These are phyloP conservation scores for Leguminivora glycinivorella DNA, from an alignment of 1,140 invertebrate genomes.

Conservation along the genomic window DNA sequence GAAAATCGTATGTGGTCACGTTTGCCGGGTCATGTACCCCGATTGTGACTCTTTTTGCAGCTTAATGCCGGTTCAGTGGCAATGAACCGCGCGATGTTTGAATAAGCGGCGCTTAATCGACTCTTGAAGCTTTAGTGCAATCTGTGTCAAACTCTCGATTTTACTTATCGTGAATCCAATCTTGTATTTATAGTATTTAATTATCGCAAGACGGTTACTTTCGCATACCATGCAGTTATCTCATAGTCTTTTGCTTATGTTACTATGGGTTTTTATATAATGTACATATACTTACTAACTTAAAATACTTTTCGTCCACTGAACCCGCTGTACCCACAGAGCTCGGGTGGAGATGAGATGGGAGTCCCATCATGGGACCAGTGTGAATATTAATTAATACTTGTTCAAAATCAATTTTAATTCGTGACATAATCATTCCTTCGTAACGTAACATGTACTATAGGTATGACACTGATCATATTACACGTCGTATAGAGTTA, in stretches of 20 bases:
- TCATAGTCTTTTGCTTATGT: too few relatives aligned
- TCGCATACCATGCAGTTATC: too few relatives aligned
- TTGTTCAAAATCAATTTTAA: neutral
- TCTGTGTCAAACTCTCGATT: neutral
- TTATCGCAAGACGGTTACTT: too few relatives aligned
- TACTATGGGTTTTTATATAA: too few relatives aligned
- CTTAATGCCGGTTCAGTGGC: constrained; percentile 41
- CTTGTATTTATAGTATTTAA: neutral
- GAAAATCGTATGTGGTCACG: constrained; percentile 35
- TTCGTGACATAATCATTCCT: too few relatives aligned
- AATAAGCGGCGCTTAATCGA: neutral
- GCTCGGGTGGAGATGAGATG: too few relatives aligned
- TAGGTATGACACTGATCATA: neutral
- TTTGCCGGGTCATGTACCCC: constrained; percentile 23
- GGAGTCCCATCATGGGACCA: too few relatives aligned
- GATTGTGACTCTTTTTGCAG: constrained; percentile 31
- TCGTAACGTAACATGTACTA: too few relatives aligned
- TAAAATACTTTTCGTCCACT: too few relatives aligned
- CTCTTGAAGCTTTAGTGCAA: neutral
- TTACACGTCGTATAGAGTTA: neutral
- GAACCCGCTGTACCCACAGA: too few relatives aligned
- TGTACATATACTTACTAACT: too few relatives aligned
- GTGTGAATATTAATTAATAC: too few relatives aligned
- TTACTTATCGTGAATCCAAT: neutral
- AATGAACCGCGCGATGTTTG: constrained; percentile 37